Conservation (phyloP, 2,113 vertebrate genomes). For the Callopanchax toddi region DNA sequence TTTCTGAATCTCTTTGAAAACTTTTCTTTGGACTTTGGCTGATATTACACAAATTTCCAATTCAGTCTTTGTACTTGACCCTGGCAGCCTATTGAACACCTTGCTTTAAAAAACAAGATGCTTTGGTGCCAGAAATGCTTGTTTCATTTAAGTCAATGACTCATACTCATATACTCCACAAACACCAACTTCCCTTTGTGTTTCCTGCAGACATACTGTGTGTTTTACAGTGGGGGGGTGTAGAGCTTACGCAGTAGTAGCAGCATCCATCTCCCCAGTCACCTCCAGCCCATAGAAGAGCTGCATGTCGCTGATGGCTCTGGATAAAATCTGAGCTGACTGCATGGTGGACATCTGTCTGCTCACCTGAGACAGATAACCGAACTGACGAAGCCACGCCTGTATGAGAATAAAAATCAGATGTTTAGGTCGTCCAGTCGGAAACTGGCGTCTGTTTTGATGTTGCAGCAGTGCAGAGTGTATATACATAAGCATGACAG, state of each 20-base stretch:
- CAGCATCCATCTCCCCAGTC: slow-evolving; percentile 85
- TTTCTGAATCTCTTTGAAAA: too few species aligned
- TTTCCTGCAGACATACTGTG: neutral
- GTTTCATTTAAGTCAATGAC: neutral
- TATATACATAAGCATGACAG: neutral
- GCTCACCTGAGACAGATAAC: slow-evolving; percentile 91
- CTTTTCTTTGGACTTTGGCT: too few species aligned
- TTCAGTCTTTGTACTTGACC: too few species aligned
- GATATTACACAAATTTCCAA: too few species aligned
- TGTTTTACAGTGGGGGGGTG: too few species aligned
- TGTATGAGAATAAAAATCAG: slow-evolving; percentile 44
- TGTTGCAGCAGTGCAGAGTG: neutral
- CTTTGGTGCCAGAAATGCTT: too few species aligned
- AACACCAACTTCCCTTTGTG: neutral
- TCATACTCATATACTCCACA: neutral
- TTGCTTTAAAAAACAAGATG: too few species aligned
- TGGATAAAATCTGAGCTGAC: slow-evolving; percentile 89
- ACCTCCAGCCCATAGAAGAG: slow-evolving; percentile 90
- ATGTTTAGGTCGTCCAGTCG: neutral
- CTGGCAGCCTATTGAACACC: too few species aligned
- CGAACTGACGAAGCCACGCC: slow-evolving; percentile 93
- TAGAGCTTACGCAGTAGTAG: slow-evolving; percentile 84
- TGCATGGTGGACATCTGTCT: slow-evolving; percentile 95
- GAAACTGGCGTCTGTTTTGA: neutral
- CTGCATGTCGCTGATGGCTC: slow-evolving; percentile 92